Conservation (phyloP, 2,113 vertebrate species). For the Bubalus kerabau region DNA sequence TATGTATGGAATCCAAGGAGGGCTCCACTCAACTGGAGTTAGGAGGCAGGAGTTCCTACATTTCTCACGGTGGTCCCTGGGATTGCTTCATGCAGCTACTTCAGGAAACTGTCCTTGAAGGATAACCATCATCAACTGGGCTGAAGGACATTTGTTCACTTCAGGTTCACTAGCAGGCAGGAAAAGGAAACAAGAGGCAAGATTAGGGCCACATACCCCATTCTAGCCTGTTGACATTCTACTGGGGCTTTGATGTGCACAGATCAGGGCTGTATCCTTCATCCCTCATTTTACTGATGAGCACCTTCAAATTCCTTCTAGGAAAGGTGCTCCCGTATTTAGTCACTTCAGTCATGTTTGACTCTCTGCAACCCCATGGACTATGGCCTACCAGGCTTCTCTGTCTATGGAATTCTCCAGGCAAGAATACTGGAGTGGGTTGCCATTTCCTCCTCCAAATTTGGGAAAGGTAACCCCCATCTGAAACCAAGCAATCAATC, state of each 20-base stretch:
- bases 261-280: background rate
- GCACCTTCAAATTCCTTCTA: background rate
- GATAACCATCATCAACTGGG: background rate
- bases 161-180: background rate
- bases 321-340: rapidly evolving
- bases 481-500: background rate
- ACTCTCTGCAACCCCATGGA: background rate
- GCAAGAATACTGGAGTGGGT: background rate
- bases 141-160: background rate
- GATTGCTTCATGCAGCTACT: background rate
- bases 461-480: background rate
- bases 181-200: background rate
- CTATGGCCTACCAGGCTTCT: background rate
- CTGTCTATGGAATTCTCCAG: background rate
- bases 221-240: background rate
- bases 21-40: rapidly evolving
- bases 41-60: rapidly evolving
- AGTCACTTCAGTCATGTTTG: background rate
- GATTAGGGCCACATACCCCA: background rate
- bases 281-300: background rate
- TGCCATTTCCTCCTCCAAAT: background rate
- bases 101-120: background rate
- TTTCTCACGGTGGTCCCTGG: background rate
- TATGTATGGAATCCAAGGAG: background rate
- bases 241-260: background rate